A percentile compares a stretch with the other conserved stretches of the same genome.
phyloP scores from a whole-genome alignment of 2,888 invertebrate species.

The Mesochorus sp. region DNA sequence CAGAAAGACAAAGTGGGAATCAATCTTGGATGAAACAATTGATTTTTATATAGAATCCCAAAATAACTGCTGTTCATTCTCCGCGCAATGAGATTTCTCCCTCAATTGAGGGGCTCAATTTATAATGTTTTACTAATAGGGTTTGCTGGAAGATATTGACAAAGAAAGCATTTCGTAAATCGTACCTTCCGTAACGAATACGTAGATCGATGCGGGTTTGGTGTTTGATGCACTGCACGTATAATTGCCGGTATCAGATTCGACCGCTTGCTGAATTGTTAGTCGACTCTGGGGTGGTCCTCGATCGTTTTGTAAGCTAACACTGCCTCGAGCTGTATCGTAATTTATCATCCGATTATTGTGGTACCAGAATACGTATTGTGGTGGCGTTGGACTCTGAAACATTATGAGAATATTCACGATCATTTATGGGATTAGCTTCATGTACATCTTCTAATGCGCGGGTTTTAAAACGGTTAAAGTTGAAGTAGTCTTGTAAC shows the following conservation, averaged over 20 bases:
- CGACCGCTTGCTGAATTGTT: conserved; percentile 91
- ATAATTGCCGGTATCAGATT: conserved; percentile 95
- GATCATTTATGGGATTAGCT: conserved; percentile 23
- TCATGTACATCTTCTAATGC: too few relatives aligned
- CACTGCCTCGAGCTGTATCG: conserved; percentile 91
- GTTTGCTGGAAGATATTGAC: too few relatives aligned
- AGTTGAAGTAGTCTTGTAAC: too few relatives aligned
- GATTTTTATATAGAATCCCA: too few relatives aligned
- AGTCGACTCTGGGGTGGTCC: conserved; percentile 94
- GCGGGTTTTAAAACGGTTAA: too few relatives aligned
- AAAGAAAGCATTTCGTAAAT: conserved; percentile 4
- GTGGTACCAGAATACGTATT: conserved; percentile 98
- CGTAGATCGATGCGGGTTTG: conserved; percentile 93
- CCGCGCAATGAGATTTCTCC: too few relatives aligned
- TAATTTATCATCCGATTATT: conserved; percentile 97
- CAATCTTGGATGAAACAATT: too few relatives aligned
- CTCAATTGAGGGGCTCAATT: too few relatives aligned
- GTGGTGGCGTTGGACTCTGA: conserved; percentile 95
- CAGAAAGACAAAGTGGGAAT: too few relatives aligned
- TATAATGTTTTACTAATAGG: too few relatives aligned
- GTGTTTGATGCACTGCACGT: conserved; percentile 95
- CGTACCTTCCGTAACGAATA: conserved; percentile 95
- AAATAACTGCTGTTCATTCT: too few relatives aligned
- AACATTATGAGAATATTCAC: conserved; percentile 75
- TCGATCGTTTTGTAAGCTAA: conserved; percentile 92